These are phyloP conservation scores for Xenops minutus DNA, from an alignment of 2,797 vertebrate genomes.

Conservation along the genomic window DNA sequence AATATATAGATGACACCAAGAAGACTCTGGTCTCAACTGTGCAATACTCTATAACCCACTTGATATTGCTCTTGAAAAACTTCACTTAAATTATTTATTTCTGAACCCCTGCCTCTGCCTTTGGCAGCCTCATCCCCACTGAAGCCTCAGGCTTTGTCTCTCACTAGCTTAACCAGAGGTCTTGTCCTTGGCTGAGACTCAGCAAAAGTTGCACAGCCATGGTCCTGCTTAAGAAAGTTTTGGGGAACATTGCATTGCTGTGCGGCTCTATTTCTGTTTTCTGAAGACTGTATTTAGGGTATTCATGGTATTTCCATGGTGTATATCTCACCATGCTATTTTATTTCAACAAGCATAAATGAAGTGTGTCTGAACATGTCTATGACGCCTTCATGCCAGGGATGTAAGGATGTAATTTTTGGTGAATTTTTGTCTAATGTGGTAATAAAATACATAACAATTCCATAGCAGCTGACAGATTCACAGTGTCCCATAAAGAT, in stretches of 20 bases:
- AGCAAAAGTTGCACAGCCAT: neutral
- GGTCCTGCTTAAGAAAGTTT: neutral
- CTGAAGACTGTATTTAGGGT: neutral
- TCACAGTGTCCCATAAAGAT: neutral
- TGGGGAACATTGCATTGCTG: neutral
- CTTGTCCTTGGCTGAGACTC: neutral
- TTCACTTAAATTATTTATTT: neutral
- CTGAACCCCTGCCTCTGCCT: rapidly evolving
- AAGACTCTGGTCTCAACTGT: neutral
- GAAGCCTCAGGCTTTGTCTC: neutral
- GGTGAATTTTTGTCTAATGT: neutral
- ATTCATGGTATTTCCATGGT: neutral
- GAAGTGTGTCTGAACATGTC: neutral
- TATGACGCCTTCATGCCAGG: neutral
- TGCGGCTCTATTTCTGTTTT: neutral
- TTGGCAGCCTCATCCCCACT: neutral
- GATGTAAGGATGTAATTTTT: neutral
- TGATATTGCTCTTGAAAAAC: neutral
- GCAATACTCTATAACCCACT: neutral
- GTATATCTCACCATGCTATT: neutral
- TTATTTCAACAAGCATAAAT: neutral
- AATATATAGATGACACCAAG: neutral
- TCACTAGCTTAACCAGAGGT: neutral
- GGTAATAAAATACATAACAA: neutral
- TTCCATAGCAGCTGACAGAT: neutral